phyloP scores from a whole-genome alignment of 2,888 invertebrate species.

The Erebia aethiops region DNA sequence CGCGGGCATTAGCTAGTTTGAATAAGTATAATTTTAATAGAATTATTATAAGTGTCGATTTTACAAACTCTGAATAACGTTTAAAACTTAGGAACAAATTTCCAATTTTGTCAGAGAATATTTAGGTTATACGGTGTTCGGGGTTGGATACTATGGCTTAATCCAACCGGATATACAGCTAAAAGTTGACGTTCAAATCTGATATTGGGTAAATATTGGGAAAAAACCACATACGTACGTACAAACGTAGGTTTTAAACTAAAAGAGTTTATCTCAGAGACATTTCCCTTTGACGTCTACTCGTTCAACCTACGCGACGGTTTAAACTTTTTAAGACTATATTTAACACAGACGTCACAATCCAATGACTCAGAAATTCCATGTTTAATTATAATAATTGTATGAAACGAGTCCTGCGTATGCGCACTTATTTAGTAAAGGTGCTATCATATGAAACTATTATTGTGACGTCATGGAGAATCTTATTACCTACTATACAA shows the following conservation, averaged over 20 bases:
- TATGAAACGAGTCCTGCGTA: conserved; percentile 16
- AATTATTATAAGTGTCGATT: too few relatives aligned
- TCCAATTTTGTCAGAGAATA: too few relatives aligned
- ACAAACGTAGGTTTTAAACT: background rate
- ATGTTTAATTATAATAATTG: conserved; percentile 4
- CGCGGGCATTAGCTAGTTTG: too few relatives aligned
- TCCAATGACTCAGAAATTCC: conserved; percentile 17
- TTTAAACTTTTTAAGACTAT: background rate
- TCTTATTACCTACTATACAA: background rate
- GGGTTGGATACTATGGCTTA: too few relatives aligned
- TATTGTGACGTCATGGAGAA: too few relatives aligned
- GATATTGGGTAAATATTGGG: background rate
- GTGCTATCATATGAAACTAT: background rate
- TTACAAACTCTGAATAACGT: too few relatives aligned
- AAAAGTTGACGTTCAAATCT: background rate
- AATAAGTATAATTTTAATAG: too few relatives aligned
- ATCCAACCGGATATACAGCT: background rate
- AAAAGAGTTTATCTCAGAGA: background rate
- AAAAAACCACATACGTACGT: background rate
- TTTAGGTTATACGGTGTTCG: too few relatives aligned
- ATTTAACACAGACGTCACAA: conserved; percentile 3
- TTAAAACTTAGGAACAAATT: too few relatives aligned
- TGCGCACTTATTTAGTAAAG: conserved; percentile 13
- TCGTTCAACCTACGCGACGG: background rate
- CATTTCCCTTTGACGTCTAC: conserved; percentile 2